Conservation (phyloP, 2,113 vertebrate species). For the Mastomys natalensis region DNA sequence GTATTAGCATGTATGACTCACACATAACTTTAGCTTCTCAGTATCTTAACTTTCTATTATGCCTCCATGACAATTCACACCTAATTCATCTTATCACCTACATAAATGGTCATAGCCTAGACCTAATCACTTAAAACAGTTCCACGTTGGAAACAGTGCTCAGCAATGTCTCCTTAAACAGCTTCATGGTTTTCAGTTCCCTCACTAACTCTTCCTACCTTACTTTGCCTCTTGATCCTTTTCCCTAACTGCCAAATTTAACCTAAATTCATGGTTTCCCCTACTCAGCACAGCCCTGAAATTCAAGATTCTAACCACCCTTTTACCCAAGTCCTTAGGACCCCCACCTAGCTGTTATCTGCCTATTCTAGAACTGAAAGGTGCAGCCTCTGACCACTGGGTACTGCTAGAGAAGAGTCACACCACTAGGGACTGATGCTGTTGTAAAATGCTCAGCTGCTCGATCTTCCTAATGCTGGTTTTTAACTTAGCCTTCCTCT, state of each 20-base stretch:
- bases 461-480: not conserved
- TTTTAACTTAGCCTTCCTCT: not conserved
- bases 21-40: not conserved
- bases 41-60: not conserved
- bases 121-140: not conserved
- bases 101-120: not conserved
- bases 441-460: not conserved
- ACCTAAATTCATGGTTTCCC: not conserved
- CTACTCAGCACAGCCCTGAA: not conserved
- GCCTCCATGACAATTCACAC: not conserved
- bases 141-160: not conserved
- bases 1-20: not conserved
- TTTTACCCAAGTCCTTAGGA: not conserved
- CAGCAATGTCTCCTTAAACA: not conserved
- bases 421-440: rapidly evolving
- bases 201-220: not conserved
- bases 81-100: not conserved
- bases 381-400: not conserved
- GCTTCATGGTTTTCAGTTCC: not conserved
- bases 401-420: not conserved
- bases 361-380: not conserved
- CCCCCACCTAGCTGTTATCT: not conserved
- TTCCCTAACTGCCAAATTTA: not conserved
- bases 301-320: not conserved
- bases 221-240: not conserved